Conservation (phyloP, 2,113 vertebrate species). For the Carettochelys insculpta region DNA sequence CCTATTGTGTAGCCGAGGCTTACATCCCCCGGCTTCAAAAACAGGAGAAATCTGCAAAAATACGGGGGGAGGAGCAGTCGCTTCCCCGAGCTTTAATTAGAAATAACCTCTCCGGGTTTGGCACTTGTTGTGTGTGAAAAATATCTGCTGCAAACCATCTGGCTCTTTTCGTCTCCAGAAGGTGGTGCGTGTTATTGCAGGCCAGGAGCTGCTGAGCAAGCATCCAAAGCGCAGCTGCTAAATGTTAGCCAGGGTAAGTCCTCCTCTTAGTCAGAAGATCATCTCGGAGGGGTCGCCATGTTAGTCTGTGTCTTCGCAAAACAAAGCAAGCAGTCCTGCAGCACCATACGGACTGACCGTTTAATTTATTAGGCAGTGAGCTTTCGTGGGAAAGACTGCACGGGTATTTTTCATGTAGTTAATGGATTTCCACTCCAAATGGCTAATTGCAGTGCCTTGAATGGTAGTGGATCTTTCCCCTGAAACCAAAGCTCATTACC, state of each 20-base stretch:
- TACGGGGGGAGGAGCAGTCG: not conserved
- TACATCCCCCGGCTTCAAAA: not conserved
- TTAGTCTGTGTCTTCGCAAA: too few relatives aligned
- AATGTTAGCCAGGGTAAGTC: conserved; percentile 19
- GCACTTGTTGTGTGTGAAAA: not conserved
- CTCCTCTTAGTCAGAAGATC: conserved; percentile 18
- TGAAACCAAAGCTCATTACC: too few relatives aligned
- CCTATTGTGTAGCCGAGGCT: not conserved
- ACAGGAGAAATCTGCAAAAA: not conserved
- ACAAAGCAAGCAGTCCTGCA: too few relatives aligned
- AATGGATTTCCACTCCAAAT: too few relatives aligned
- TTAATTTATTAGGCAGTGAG: too few relatives aligned
- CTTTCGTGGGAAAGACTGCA: too few relatives aligned
- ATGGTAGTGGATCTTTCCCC: too few relatives aligned
- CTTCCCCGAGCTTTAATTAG: not conserved
- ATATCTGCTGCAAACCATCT: conserved; percentile 4
- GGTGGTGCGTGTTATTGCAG: not conserved
- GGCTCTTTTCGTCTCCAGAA: not conserved
- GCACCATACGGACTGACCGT: too few relatives aligned
- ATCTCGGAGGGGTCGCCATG: too few relatives aligned
- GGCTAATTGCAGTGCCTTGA: too few relatives aligned
- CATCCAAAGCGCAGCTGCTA: conserved; percentile 44
- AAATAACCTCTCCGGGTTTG: not conserved
- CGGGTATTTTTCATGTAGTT: too few relatives aligned
- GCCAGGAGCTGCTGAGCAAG: not conserved